Conservation (phyloP, 2,888 invertebrate genomes). For the Apodemia zela region DNA sequence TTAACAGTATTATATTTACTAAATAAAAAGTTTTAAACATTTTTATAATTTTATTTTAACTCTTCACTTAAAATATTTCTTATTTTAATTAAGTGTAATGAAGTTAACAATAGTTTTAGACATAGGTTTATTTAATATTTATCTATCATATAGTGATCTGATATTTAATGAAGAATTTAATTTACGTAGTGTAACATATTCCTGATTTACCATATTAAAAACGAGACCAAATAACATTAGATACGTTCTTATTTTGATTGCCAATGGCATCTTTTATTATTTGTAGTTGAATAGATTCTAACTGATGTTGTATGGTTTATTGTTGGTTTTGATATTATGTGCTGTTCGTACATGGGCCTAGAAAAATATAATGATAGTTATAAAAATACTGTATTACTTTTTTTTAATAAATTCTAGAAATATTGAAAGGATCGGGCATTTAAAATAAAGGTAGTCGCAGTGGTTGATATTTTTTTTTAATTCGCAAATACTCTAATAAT, state of each 20-base stretch:
- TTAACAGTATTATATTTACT: conserved; percentile 16
- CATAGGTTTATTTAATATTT: conserved; percentile 4
- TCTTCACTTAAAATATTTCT: conserved; percentile 2
- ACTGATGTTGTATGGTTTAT: conserved; percentile 61
- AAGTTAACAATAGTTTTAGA: conserved; percentile 6
- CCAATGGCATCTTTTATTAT: conserved; percentile 55
- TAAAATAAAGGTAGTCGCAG: background rate
- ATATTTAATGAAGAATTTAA: conserved; percentile 9
- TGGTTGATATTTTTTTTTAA: background rate
- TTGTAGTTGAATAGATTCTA: conserved; percentile 74
- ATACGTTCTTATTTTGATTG: conserved; percentile 64
- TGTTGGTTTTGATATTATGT: conserved; percentile 31
- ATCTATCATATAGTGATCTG: background rate
- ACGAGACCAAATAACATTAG: conserved; percentile 79
- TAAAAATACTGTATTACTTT: background rate
- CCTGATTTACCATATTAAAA: conserved; percentile 62
- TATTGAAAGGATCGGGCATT: background rate
- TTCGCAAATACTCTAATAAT: background rate
- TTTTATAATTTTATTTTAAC: conserved; percentile 11
- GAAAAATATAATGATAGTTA: conserved; percentile 5
- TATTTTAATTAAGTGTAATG: background rate
- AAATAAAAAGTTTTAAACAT: background rate
- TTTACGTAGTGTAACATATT: conserved; percentile 33
- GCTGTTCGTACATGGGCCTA: conserved; percentile 7
- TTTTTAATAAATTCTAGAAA: background rate